Base-by-base conservation (phyloP, 2,113 vertebrate species). In the Theristicus caerulescens region DNA sequence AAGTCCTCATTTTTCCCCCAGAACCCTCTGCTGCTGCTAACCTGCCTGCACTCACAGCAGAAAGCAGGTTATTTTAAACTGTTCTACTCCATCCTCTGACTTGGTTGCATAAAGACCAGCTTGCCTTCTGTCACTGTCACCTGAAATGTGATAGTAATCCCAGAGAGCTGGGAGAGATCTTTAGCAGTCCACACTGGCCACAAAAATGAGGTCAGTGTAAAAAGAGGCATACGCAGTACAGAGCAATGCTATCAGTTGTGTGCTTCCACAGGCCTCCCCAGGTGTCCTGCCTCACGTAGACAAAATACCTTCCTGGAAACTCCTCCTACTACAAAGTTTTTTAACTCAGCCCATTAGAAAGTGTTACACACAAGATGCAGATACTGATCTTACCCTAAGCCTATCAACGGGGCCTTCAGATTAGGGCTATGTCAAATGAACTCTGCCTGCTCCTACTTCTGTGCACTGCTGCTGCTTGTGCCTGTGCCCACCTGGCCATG, bases 241-340 rank as follows among this genome's bases (percentile, higher is more conserved):
- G 46, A 70, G 44, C 61, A 57, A 9, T 46, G 4, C 34, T 32
- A 2, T 17, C 40, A 18, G 38, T 1, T 19, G 42, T 57, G 67
- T 16, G 16, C 61, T 77, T 25, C 29, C 80, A 22, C 13, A 1
- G 14, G 13, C 36, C 16, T 51, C 36, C 26, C 32, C 52, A 21
- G 17, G 13, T 7, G 29, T 24, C 21, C 76, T n/a, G 82, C 38
- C 71, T 82, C 57, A 34, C 44, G 27, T 7, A 22, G 31, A 5
- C 29, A 19, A 5, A 81, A 34, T 6, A 15, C 31, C 7, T 4
- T 14, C 67, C 76, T 58, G 49, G 49, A 24, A 65, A 29, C 52
- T n/a, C 46, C 42, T 74, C 55, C 40, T 8, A 0, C 65, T n/a
- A 1, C 16, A 5, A 3, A 5, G 9, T 2, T 21, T 26, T 64